phyloP scores from a whole-genome alignment of 2,888 invertebrate genomes.

The Sminthurides aquaticus region DNA sequence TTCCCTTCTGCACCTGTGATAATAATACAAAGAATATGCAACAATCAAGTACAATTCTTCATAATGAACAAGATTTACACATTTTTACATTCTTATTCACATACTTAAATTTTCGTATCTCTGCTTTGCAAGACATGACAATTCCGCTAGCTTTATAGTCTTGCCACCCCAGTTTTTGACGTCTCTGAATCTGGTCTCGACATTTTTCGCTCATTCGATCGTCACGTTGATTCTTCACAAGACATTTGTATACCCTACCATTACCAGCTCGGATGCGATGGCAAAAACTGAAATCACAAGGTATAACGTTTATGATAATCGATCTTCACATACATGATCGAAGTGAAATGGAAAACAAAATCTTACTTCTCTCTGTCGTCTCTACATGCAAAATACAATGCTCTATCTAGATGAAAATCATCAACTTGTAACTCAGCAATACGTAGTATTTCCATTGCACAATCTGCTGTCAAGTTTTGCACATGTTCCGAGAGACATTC shows the following conservation, averaged over 20 bases:
- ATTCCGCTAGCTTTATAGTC: slow-evolving; percentile 86
- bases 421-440: slow-evolving; percentile 85
- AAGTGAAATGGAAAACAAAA: slow-evolving; percentile 3
- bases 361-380: slow-evolving; percentile 60
- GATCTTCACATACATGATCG: no score
- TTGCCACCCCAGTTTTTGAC: slow-evolving; percentile 79
- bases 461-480: slow-evolving; percentile 57
- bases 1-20: slow-evolving; percentile 35
- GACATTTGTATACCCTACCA: slow-evolving; percentile 79
- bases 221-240: slow-evolving; percentile 73
- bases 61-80: background rate
- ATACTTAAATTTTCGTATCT: slow-evolving; percentile 81
- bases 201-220: slow-evolving; percentile 59
- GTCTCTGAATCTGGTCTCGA: slow-evolving; percentile 69
- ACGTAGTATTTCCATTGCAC: slow-evolving; percentile 69
- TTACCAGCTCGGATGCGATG: slow-evolving; percentile 66
- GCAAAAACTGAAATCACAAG: slow-evolving; percentile 64
- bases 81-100: no score
- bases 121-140: slow-evolving; percentile 78
- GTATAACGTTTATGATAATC: no score
- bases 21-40: background rate
- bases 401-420: slow-evolving; percentile 77
- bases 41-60: background rate
- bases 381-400: slow-evolving; percentile 81
- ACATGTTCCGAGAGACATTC: slow-evolving; percentile 71